phyloP scores from a whole-genome alignment of 2,797 vertebrate species.

The Chelon auratus region DNA sequence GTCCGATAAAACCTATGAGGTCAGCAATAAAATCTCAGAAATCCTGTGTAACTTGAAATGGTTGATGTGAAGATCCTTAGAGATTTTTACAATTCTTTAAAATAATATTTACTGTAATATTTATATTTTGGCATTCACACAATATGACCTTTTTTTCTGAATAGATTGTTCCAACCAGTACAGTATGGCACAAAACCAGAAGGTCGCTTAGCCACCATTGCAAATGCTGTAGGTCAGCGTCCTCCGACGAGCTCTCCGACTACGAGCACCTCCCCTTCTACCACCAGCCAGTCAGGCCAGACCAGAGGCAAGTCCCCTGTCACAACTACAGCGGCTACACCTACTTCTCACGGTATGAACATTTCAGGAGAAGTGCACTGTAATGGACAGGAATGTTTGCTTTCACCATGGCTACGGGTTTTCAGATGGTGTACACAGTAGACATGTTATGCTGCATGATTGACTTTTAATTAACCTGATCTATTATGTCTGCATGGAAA shows the following conservation, averaged over 20 bases:
- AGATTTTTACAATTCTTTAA: conserved; percentile 7
- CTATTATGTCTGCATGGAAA: conserved; percentile 15
- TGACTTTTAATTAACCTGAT: conserved; percentile 23
- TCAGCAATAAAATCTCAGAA: conserved; percentile 50
- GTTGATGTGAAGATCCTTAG: neutral
- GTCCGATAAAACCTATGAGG: conserved; percentile 94
- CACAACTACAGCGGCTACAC: conserved; percentile 81
- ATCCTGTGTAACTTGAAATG: neutral
- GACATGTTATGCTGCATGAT: conserved; percentile 39
- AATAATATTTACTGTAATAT: conserved; percentile 6
- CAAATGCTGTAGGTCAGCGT: conserved; percentile 71
- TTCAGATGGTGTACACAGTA: conserved; percentile 2
- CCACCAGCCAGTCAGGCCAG: conserved; percentile 72
- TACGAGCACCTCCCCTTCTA: conserved; percentile 73
- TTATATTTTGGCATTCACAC: neutral
- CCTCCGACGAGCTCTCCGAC: conserved; percentile 72
- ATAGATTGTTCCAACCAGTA: conserved; percentile 92
- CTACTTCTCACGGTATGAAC: conserved; percentile 87
- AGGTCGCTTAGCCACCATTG: conserved; percentile 87
- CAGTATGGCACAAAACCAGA: conserved; percentile 94
- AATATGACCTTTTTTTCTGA: neutral
- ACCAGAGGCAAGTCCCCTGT: conserved; percentile 83
- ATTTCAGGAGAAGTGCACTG: neutral
- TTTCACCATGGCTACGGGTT: conserved; percentile 1
- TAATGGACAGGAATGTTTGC: conserved; percentile 2